Base-by-base conservation (phyloP, 2,113 vertebrate genomes). In the Grantiella picta region DNA sequence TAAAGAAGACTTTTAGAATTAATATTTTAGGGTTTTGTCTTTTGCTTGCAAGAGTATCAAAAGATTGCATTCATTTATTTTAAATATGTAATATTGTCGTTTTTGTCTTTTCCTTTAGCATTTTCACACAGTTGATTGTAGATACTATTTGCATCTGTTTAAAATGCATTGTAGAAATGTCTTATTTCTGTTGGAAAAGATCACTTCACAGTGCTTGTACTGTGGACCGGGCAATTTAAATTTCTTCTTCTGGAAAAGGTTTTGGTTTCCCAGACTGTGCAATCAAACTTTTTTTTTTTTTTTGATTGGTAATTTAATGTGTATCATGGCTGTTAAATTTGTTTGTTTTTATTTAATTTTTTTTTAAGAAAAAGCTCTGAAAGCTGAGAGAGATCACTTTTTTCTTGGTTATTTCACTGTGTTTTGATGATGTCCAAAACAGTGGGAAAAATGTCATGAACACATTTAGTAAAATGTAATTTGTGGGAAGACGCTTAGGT, bases 141-240 rank as follows among this genome's bases (percentile, higher is more conserved):
- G 85, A 57, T 96, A 75, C 75, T 65, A 75, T 96, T 97, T 96
- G 84, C 81, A 94, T 96, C 77, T 97, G 42, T 95, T 96, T 94
- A 87, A 91, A 83, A 97, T 97, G 95, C 73, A 60, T 92, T 94
- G 68, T 76, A 82, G 86, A 95, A 92, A 80, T 92, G 66, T 91
- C 77, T 91, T 94, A 86, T 71, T 95, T 94, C 89, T 92, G 79
- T 69, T 63, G 91, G 83, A 90, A 89, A 86, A 3, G 9, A 90
- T 47, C 19, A 17, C 86, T 84, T 85, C 44, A 25, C 82, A 44
- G 40, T 40, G 72, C 60, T 82, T 35, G 12, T 73, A 33, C 22
- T 56, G 82, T 15, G 11, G n/a, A 52, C 86, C 3, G 3, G 84
- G 56, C 72, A 80, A 85, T 82, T 66, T 63, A 59, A 86, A 83